Evolutionary conservation across 2,888 invertebrate genomes (phyloP), one percentile per base, ranked within the genome.

Genomic region (Gibbula magus): DNA sequence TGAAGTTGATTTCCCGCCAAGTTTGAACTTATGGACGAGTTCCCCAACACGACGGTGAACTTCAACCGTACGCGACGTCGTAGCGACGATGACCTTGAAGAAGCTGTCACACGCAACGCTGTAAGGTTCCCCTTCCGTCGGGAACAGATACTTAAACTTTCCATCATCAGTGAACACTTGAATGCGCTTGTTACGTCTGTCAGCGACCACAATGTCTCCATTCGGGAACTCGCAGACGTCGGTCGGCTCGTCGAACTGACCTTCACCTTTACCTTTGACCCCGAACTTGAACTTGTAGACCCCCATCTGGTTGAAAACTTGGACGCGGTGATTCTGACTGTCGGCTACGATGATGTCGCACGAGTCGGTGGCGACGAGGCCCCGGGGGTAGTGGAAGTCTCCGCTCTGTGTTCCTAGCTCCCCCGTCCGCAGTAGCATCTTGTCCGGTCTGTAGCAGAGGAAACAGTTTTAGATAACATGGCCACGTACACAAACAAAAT

Each of bases 151-250:
- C 77, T 89, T 89, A 79, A 85, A 91, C 54, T 86, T 79, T 52
- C 86, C 87, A 2, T 86, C 82, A 25, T 82, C 81, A 5, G 84
- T 80, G 75, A 91, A 87, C n/a, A 90, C 87, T 83, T 91, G 89
- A 4, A 92, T 84, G 52, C 92, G 77, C 75, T 84, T 86, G 80
- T 91, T 92, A 75, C 87, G 88, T 56, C 87, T 89, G 78, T 92
- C 92, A 5, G 91, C 91, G 13, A 92, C 90, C 5, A 88, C 90
- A n/a, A 91, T 77, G 66, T 90, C 89, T 1, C 88, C 90, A 82
- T 91, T 91, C 7, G 88, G 88, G 52, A 91, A 77, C 77, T 89
- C 89, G 5, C 88, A 84, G 0, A 92, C 89, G 18, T 87, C 91
- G 3, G 86, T 86, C 7, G 92, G 92, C 54, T 89, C 87, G 56